Evolutionary conservation across 53 echinoderm and acorn worm genomes (phyloP).

Genomic region (Hippasteria phrygiana): DNA sequence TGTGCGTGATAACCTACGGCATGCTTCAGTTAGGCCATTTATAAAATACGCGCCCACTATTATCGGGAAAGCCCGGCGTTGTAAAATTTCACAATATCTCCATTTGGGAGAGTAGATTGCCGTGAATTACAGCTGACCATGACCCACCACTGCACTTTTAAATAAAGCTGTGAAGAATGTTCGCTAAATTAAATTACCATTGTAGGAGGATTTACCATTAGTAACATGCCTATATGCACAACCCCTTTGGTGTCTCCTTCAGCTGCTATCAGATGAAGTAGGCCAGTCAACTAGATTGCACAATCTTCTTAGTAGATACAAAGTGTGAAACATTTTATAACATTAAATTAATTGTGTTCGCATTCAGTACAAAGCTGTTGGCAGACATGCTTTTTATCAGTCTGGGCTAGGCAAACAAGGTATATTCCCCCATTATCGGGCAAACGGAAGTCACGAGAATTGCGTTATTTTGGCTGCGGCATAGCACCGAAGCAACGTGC

Average conservation of each 20-base stretch:
- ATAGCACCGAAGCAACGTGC: too few species aligned
- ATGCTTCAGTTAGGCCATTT: background rate
- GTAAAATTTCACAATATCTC: background rate
- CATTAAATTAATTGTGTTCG: too few species aligned
- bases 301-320: too few species aligned
- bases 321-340: too few species aligned
- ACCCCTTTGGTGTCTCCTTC: too few species aligned
- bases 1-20: constrained; percentile 15
- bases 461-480: too few species aligned
- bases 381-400: too few species aligned
- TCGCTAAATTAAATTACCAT: background rate
- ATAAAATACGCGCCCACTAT: background rate
- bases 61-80: background rate
- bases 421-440: too few species aligned
- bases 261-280: too few species aligned
- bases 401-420: too few species aligned
- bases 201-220: background rate
- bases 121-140: background rate
- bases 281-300: background rate
- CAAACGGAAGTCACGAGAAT: too few species aligned
- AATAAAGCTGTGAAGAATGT: background rate
- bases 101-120: background rate
- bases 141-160: background rate
- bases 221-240: background rate
- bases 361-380: too few species aligned